Evolutionary conservation across 1,140 invertebrate species (phyloP).

Genomic region (Papilio helenus): DNA sequence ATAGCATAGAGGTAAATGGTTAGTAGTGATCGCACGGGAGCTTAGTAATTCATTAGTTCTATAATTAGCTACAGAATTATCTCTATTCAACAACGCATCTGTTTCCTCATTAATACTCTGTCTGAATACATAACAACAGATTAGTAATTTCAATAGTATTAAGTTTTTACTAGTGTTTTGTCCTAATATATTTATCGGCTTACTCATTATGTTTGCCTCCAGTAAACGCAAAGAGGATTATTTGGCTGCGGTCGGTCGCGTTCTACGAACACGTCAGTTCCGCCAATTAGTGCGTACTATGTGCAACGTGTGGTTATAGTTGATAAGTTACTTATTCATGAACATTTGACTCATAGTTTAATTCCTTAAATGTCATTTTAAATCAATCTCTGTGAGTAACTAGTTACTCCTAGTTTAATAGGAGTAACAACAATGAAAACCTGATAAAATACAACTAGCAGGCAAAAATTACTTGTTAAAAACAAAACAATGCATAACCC

Average conservation of each 20-base stretch:
- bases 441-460: no score
- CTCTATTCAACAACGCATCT: no score
- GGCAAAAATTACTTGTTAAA: no score
- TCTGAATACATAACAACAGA: neutral
- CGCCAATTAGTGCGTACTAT: neutral
- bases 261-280: constrained; percentile 14
- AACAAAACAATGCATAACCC: no score
- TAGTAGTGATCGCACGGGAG: no score
- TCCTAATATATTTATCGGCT: neutral
- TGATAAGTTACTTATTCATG: constrained; percentile 16
- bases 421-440: no score
- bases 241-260: constrained; percentile 22
- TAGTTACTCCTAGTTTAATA: neutral
- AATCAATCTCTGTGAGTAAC: neutral
- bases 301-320: constrained; percentile 3
- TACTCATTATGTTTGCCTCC: constrained; percentile 10
- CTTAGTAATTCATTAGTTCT: no score
- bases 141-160: neutral
- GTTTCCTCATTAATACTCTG: neutral
- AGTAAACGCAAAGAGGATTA: neutral
- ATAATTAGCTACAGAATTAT: no score
- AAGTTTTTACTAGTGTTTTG: neutral
- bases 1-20: no score
- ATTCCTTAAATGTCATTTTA: neutral
- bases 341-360: constrained; percentile 17